Percentiles rank a stretch among this genome's conserved stretches.
Conservation (phyloP, 2,888 invertebrate species). For the Nectonema munidae region DNA sequence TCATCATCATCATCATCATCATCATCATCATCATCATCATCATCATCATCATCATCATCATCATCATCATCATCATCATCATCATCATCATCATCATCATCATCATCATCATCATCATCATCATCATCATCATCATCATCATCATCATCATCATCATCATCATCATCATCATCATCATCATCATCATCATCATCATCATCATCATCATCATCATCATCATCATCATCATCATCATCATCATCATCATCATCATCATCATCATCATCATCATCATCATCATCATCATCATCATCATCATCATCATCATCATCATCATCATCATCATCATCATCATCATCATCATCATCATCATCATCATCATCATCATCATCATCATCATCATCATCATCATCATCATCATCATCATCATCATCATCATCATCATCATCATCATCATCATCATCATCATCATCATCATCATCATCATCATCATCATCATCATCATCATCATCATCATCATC, state of each 20-base stretch:
- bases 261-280: conserved; percentile 1
- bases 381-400: conserved; percentile 2
- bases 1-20: conserved; percentile 7
- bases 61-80: conserved; percentile 1
- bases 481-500: conserved; percentile 1
- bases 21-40: background rate
- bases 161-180: conserved; percentile 1
- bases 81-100: conserved; percentile 2
- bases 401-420: background rate
- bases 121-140: conserved; percentile 7
- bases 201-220: conserved; percentile 2
- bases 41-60: conserved; percentile 7
- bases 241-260: conserved; percentile 2
- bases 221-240: conserved; percentile 1
- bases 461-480: conserved; percentile 6
- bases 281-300: conserved; percentile 2
- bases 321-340: conserved; percentile 1
- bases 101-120: conserved; percentile 1
- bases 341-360: conserved; percentile 1
- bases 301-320: conserved; percentile 6
- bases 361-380: conserved; percentile 6
- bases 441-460: conserved; percentile 1
- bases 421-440: conserved; percentile 6
- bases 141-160: conserved; percentile 1
- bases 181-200: conserved; percentile 2